Evolutionary conservation across 2,888 invertebrate genomes (phyloP).

Genomic region (Drymonia ruficornis): DNA sequence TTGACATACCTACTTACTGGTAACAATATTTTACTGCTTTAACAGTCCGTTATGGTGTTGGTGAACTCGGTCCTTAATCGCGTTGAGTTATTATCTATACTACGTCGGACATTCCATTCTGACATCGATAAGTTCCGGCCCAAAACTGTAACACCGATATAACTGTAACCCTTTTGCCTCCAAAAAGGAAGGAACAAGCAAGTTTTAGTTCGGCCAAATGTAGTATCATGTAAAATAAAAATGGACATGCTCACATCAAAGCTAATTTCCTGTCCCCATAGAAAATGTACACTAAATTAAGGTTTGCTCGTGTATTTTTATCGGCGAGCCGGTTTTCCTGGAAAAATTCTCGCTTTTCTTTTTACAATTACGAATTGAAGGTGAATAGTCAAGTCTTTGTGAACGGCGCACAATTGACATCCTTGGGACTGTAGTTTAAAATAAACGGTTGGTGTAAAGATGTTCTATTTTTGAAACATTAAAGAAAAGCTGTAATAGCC

Average conservation of each 20-base stretch:
- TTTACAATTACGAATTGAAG: conserved; percentile 8
- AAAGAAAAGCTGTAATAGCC: too few relatives aligned
- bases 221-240: conserved; percentile 5
- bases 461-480: not conserved
- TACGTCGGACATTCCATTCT: too few relatives aligned
- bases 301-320: not conserved
- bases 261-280: conserved; percentile 44
- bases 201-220: too few relatives aligned
- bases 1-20: too few relatives aligned
- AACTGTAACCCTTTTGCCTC: not conserved
- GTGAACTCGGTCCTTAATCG: too few relatives aligned
- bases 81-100: too few relatives aligned
- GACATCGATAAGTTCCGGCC: too few relatives aligned
- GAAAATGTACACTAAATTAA: not conserved
- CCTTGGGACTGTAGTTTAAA: not conserved
- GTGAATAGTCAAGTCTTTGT: not conserved
- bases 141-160: too few relatives aligned
- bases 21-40: too few relatives aligned
- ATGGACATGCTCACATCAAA: conserved; percentile 17
- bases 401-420: not conserved
- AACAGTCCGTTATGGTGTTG: too few relatives aligned
- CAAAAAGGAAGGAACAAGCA: not conserved
- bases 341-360: conserved; percentile 16
- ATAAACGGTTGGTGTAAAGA: not conserved
- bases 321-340: not conserved